Evolutionary conservation across 2,888 invertebrate genomes (phyloP), one percentile per base, ranked within the genome.

Genomic region (Nebria salina): DNA sequence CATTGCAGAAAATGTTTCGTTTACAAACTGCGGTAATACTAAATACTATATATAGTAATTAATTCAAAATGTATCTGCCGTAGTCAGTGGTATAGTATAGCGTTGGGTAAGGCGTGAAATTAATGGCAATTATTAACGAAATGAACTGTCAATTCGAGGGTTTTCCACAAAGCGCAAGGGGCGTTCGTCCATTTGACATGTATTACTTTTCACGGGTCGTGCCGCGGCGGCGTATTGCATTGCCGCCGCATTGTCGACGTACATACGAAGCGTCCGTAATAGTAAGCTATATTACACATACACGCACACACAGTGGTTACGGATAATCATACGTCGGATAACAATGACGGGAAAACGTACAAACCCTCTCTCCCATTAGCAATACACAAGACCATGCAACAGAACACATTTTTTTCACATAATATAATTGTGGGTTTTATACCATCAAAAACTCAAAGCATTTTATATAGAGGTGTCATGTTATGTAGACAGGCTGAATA

Each of bases 121-220:
- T 86, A 87, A 87, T 87, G 87, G 86, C 87, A 88, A 88, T 88
- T 88, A 88, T 86, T 83, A 87, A 85, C 86, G 85, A 86, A 87
- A 87, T 87, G 87, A 87, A 86, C 87, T 88, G 88, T 88, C 88
- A 87, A 87, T 88, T 87, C 85, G 85, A 87, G 87, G 87, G 87
- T 87, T 87, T 87, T 86, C 85, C 85, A 84, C 85, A 86, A 86
- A 86, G 85, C 84, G 85, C 83, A 85, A 54, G 85, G 87, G 87
- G 87, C 86, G 87, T 75, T 85, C 85, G 84, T 85, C 83, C 83
- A 75, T 85, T 85, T 87, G 87, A 87, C 87, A 87, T 85, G 85
- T 86, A 87, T 86, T 86, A 86, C 85, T 86, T 86, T 85, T 83
- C 83, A 66, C 77, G 42, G 41, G 41, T 34, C 42, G 43, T 41